These are phyloP conservation scores for Dicranocentrus wangi DNA, from an alignment of 2,888 invertebrate genomes.

Conservation along the genomic window DNA sequence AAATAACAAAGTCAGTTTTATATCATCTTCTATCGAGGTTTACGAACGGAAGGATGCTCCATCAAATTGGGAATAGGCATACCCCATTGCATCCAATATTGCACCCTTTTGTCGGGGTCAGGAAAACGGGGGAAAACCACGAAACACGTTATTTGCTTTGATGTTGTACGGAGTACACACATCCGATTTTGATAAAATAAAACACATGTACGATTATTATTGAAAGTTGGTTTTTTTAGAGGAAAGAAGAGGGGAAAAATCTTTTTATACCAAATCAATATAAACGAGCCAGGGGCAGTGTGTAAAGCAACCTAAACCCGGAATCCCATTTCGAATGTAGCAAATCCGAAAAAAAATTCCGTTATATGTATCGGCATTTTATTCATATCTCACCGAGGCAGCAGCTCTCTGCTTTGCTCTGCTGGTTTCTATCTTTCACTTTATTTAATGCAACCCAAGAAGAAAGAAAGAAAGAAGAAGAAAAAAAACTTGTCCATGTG, in stretches of 20 bases:
- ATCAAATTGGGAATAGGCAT: no score
- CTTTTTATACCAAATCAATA: conserved; percentile 7
- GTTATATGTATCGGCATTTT: conserved; percentile 1
- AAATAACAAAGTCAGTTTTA: no score
- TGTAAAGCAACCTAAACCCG: not conserved
- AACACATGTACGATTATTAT: no score
- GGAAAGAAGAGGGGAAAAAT: not conserved
- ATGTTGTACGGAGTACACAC: no score
- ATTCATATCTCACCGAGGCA: not conserved
- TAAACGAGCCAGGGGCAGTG: not conserved
- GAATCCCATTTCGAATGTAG: conserved; percentile 21
- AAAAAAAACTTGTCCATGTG: conserved; percentile 16
- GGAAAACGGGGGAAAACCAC: no score
- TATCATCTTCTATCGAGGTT: no score
- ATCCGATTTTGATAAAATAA: not conserved
- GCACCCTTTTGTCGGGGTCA: no score
- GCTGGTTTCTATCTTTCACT: not conserved
- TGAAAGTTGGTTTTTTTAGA: no score
- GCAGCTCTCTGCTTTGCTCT: not conserved
- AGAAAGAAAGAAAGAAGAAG: not conserved
- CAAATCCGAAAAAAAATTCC: conserved; percentile 4
- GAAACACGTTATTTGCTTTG: no score
- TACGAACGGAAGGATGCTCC: no score
- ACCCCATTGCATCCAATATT: no score
- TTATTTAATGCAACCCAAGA: conserved; percentile 5